Evolutionary conservation across 1,140 invertebrate genomes (phyloP).

Genomic region (Zaprionus davidi): DNA sequence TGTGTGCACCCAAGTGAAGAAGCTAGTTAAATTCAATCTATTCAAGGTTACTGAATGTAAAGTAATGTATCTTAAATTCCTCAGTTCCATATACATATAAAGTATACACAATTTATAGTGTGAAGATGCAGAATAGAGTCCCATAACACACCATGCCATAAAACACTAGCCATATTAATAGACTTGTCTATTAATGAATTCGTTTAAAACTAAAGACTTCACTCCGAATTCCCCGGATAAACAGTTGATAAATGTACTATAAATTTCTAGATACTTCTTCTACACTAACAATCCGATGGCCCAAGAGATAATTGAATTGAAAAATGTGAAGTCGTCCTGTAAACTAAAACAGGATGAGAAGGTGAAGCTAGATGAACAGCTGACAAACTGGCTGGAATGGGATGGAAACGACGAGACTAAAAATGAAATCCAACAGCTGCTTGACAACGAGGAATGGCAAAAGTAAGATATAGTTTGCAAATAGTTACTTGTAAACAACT

Average conservation of each 20-base stretch:
- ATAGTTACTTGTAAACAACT: neutral
- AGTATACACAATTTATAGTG: neutral
- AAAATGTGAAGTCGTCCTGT: conserved; percentile 43
- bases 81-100: neutral
- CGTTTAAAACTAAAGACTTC: neutral
- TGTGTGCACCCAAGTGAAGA: neutral
- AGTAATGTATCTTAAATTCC: neutral
- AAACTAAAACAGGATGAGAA: conserved; percentile 45
- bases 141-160: too few species aligned
- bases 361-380: conserved; percentile 53
- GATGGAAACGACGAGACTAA: conserved; percentile 53
- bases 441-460: conserved; percentile 45
- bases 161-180: neutral
- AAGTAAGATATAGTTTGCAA: conserved; percentile 37
- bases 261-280: conserved; percentile 25
- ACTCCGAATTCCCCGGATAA: neutral
- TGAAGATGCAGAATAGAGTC: neutral
- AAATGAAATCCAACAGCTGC: conserved; percentile 49
- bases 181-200: neutral
- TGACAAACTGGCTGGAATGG: conserved; percentile 59
- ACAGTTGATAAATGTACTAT: neutral
- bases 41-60: neutral
- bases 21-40: neutral
- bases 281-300: neutral
- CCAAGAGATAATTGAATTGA: conserved; percentile 6